Conservation (phyloP, 2,797 vertebrate genomes). For the Botia almorhae region DNA sequence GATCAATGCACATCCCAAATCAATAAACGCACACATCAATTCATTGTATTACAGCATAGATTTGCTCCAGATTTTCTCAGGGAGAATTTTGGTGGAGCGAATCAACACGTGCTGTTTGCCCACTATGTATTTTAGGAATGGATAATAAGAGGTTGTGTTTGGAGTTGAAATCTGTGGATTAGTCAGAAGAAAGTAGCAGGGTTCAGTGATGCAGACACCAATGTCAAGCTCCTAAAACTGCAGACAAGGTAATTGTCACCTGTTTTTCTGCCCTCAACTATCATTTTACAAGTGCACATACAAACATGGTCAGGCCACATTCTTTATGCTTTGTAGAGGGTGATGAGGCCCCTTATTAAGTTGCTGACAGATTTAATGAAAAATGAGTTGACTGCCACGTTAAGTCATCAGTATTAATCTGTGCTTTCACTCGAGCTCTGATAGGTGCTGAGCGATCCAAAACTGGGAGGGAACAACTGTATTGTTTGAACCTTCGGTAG, state of each 20-base stretch:
- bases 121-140: conserved; percentile 3
- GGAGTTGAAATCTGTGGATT: conserved; percentile 49
- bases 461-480: conserved; percentile 17
- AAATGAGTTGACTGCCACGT: conserved; percentile 24
- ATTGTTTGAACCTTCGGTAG: conserved; percentile 24
- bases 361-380: conserved; percentile 47
- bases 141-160: conserved; percentile 46
- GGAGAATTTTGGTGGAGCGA: conserved; percentile 11
- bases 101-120: conserved; percentile 27
- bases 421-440: background rate
- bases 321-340: background rate
- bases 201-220: conserved; percentile 3
- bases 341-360: conserved; percentile 29
- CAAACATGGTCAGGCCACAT: background rate
- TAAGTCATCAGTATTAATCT: conserved; percentile 43
- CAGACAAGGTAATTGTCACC: conserved; percentile 29
- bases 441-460: background rate
- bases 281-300: background rate
- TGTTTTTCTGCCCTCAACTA: background rate
- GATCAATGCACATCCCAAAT: background rate
- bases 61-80: conserved; percentile 1
- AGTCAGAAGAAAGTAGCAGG: conserved; percentile 6
- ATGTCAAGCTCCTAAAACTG: background rate
- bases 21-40: background rate
- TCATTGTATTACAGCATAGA: background rate